A percentile compares a stretch with the other conserved stretches of the same genome.
Conservation (phyloP, 2,888 invertebrate genomes). For the Aquatica leii region DNA sequence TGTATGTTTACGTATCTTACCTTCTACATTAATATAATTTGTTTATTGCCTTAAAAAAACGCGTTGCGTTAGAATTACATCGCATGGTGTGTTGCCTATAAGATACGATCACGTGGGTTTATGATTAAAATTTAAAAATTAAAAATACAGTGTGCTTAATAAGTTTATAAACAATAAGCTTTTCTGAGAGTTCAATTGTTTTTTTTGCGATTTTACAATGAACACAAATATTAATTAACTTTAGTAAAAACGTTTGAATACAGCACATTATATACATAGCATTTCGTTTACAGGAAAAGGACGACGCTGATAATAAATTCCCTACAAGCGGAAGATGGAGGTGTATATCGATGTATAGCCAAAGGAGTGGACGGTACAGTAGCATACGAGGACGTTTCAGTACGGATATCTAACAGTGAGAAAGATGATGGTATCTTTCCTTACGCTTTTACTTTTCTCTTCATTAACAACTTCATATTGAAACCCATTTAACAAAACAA, state of each 20-base stretch:
- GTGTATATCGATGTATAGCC: constrained; percentile 84
- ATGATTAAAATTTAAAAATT: too few relatives aligned
- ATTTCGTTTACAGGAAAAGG: constrained; percentile 72
- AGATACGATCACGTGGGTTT: too few relatives aligned
- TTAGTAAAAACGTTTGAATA: constrained; percentile 17
- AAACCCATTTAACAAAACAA: neutral
- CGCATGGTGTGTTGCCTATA: too few relatives aligned
- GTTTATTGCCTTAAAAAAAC: too few relatives aligned
- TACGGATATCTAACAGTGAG: constrained; percentile 55
- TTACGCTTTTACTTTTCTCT: constrained; percentile 35
- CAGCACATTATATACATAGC: constrained; percentile 31
- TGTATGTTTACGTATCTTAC: too few relatives aligned
- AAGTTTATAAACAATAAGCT: too few relatives aligned
- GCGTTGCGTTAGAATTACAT: too few relatives aligned
- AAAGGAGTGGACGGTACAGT: constrained; percentile 70
- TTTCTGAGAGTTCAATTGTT: too few relatives aligned
- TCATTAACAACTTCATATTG: too few relatives aligned
- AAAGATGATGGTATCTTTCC: constrained; percentile 44
- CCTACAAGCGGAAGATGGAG: constrained; percentile 77
- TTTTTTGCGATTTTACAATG: too few relatives aligned
- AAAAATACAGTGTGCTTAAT: too few relatives aligned
- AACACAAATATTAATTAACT: neutral
- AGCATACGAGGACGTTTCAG: constrained; percentile 43
- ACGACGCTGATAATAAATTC: constrained; percentile 83
- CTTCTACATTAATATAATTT: too few relatives aligned